Conservation (phyloP, 1,140 invertebrate genomes). For the Kradibia gibbosae region DNA sequence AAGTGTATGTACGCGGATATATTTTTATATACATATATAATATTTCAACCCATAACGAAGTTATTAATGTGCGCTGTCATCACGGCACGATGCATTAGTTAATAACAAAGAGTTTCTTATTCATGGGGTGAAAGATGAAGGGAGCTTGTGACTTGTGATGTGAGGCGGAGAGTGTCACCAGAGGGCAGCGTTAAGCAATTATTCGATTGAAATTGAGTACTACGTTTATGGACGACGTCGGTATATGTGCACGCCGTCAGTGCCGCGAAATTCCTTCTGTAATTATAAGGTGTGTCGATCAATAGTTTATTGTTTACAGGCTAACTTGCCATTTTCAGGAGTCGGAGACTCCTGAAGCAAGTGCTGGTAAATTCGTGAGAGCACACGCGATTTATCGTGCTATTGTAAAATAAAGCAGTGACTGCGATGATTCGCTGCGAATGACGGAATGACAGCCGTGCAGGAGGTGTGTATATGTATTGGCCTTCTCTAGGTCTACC, state of each 20-base stretch:
- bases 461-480: slow-evolving; percentile 27
- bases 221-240: not conserved
- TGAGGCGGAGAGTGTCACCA: not conserved
- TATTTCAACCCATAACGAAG: no score
- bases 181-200: not conserved
- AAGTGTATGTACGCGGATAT: no score
- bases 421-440: not conserved
- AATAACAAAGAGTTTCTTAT: no score
- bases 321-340: not conserved
- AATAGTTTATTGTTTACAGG: slow-evolving; percentile 64
- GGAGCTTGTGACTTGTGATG: not conserved
- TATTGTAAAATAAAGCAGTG: not conserved
- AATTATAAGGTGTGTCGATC: slow-evolving; percentile 56
- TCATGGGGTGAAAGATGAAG: not conserved
- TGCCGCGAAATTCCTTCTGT: slow-evolving; percentile 42
- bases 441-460: not conserved
- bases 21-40: no score
- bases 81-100: no score
- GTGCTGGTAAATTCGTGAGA: not conserved
- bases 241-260: slow-evolving; percentile 16
- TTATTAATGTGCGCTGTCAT: no score
- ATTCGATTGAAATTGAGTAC: not conserved
- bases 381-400: not conserved
- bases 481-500: not conserved
- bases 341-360: not conserved